These are phyloP conservation scores for Metellina segmentata DNA, from an alignment of 2,888 invertebrate species.

Conservation along the genomic window DNA sequence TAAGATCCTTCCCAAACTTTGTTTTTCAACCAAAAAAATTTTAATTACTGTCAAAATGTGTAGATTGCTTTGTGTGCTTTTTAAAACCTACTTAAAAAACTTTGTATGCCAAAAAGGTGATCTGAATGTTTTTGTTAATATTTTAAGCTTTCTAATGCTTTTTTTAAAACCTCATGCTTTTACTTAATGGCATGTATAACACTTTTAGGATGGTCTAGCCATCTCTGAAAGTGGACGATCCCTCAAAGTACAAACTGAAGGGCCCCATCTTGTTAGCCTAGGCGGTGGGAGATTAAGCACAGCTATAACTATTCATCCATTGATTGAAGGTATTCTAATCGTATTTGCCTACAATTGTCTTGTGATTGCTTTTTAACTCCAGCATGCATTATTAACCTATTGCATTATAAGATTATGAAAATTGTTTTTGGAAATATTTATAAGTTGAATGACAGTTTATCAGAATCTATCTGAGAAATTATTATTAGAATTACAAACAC, in stretches of 20 bases:
- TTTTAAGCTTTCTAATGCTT: constrained; percentile 1
- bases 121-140: background rate
- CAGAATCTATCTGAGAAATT: too few species aligned
- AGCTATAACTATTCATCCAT: constrained; percentile 93
- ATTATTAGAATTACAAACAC: too few species aligned
- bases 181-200: background rate
- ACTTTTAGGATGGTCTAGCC: constrained; percentile 77
- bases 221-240: constrained; percentile 81
- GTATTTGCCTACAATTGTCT: background rate
- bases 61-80: background rate
- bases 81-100: too few species aligned
- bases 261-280: constrained; percentile 94
- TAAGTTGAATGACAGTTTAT: too few species aligned
- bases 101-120: background rate
- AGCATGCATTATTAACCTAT: background rate
- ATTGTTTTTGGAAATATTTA: too few species aligned
- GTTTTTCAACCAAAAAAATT: background rate
- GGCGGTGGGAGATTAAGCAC: constrained; percentile 91
- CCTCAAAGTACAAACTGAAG: constrained; percentile 87
- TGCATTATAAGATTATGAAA: too few species aligned
- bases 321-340: constrained; percentile 88
- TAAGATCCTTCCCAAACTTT: too few species aligned
- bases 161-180: background rate
- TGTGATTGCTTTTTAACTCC: background rate
- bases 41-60: background rate